These are phyloP conservation scores for Acromyrmex heyeri DNA, from an alignment of 1,140 invertebrate genomes.

Conservation along the genomic window DNA sequence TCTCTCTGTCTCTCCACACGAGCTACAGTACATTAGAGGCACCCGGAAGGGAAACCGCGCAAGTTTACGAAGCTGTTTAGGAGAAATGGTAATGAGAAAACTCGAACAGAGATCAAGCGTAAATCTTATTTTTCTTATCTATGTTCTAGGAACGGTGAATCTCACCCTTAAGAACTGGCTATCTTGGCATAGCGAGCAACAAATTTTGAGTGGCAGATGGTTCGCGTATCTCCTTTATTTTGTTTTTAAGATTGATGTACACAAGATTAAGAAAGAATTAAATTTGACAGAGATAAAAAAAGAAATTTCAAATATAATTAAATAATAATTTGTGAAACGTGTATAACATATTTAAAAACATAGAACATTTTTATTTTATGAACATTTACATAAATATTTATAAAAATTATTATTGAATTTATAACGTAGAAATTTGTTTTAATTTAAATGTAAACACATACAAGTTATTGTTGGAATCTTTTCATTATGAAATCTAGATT, in stretches of 20 bases:
- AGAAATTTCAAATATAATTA: not conserved
- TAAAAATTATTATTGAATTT: not conserved
- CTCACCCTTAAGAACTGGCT: constrained; percentile 20
- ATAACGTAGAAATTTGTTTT: not conserved
- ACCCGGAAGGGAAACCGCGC: constrained; percentile 26
- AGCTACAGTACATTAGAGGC: constrained; percentile 60
- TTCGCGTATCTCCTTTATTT: not conserved
- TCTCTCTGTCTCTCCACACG: not conserved
- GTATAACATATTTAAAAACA: not conserved
- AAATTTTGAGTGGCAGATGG: constrained; percentile 7
- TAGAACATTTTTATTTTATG: not conserved
- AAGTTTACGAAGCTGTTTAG: constrained; percentile 52
- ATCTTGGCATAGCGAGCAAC: not conserved
- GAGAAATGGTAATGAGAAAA: constrained; percentile 68
- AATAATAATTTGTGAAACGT: constrained; percentile 8
- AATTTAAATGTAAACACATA: not conserved
- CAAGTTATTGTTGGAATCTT: not conserved
- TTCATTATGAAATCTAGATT: constrained; percentile 23
- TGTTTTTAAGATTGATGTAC: not conserved
- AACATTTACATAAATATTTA: not conserved
- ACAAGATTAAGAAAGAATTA: not conserved
- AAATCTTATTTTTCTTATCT: constrained; percentile 66
- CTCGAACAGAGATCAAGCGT: constrained; percentile 57
- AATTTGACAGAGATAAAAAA: not conserved
- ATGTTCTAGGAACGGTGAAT: constrained; percentile 11